These are phyloP conservation scores for Hapalemur alaotrensis DNA, from an alignment of 2,797 vertebrate species.

Conservation along the genomic window DNA sequence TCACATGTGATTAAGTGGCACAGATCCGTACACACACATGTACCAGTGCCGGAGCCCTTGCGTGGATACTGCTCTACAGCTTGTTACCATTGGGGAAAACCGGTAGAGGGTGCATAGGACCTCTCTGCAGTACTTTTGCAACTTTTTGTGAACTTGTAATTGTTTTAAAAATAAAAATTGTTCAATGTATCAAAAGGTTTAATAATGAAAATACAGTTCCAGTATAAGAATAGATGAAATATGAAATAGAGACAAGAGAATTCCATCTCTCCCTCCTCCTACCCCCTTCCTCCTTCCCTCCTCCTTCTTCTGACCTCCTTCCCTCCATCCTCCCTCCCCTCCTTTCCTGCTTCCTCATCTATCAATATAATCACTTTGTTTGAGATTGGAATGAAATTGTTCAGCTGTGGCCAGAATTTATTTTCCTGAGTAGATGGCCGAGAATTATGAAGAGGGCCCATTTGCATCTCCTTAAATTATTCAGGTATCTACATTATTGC, in stretches of 20 bases:
- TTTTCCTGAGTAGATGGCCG: conserved; percentile 87
- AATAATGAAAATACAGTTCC: not conserved
- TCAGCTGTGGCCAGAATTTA: conserved; percentile 86
- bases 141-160: not conserved
- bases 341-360: not conserved
- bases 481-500: conserved; percentile 88
- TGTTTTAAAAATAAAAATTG: not conserved
- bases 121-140: not conserved
- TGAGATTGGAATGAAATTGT: conserved; percentile 80
- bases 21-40: too few relatives aligned
- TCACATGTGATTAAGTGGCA: not conserved
- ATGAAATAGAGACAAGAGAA: not conserved
- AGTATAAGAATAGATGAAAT: not conserved
- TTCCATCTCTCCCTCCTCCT: not conserved
- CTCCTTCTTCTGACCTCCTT: not conserved
- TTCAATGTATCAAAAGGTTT: not conserved
- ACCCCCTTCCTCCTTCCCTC: not conserved
- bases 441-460: conserved; percentile 87
- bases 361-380: conserved; percentile 62
- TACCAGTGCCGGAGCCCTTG: not conserved
- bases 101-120: not conserved
- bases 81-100: not conserved
- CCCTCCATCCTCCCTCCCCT: too few relatives aligned
- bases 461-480: conserved; percentile 89
- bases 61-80: too few relatives aligned